These are phyloP conservation scores for Acestrorhynchus altus DNA, from an alignment of 2,797 vertebrate genomes.

Conservation along the genomic window DNA sequence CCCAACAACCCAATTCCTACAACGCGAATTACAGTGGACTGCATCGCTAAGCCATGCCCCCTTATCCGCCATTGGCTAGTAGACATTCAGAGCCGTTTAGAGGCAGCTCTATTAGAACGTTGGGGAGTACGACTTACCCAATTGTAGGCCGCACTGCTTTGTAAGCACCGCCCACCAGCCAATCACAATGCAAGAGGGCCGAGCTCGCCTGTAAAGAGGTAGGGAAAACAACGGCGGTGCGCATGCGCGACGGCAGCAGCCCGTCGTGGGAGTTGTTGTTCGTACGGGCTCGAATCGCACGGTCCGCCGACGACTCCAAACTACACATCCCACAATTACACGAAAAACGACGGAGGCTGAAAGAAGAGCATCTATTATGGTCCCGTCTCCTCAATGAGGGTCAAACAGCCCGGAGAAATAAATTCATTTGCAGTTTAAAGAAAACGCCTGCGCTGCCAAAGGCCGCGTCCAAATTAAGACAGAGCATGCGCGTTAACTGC, in stretches of 20 bases:
- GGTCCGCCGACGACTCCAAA: constrained; percentile 16
- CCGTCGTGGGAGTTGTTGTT: constrained; percentile 51
- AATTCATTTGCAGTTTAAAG: constrained; percentile 47
- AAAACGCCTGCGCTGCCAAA: constrained; percentile 31
- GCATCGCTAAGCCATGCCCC: not conserved
- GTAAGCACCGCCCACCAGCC: not conserved
- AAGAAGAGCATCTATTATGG: constrained; percentile 34
- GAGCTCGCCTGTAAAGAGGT: not conserved
- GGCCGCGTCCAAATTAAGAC: not conserved
- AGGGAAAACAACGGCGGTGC: constrained; percentile 31
- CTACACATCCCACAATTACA: constrained; percentile 58
- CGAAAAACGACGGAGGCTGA: not conserved
- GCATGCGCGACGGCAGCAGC: constrained; percentile 65
- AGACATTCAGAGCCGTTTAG: too few species aligned
- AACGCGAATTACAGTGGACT: too few species aligned
- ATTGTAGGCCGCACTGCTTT: not conserved
- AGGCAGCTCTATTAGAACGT: too few species aligned
- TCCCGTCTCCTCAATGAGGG: constrained; percentile 13
- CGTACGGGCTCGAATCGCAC: not conserved
- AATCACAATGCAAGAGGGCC: not conserved
- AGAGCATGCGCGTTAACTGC: not conserved
- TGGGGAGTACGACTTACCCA: not conserved
- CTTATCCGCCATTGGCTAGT: not conserved
- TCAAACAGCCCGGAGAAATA: not conserved
- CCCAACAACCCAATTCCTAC: too few species aligned